Conservation (phyloP, 1,140 invertebrate genomes). For the Battus philenor region DNA sequence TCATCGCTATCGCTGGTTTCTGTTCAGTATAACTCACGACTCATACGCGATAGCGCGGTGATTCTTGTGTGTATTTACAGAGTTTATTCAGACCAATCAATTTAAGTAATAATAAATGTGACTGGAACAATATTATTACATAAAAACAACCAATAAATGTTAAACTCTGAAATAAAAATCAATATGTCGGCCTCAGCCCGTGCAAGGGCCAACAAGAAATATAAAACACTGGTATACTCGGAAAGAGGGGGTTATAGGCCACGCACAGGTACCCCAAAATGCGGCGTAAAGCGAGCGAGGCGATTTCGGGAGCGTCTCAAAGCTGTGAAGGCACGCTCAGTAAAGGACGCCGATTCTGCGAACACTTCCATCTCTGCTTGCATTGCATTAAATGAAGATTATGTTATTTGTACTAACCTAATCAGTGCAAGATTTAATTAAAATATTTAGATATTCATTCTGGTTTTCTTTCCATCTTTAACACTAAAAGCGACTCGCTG, state of each 20-base stretch:
- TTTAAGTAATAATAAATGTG: conserved; percentile 15
- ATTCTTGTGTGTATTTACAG: not conserved
- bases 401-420: too few relatives aligned
- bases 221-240: not conserved
- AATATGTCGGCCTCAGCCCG: conserved; percentile 16
- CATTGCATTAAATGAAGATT: too few relatives aligned
- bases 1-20: too few relatives aligned
- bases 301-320: conserved; percentile 12
- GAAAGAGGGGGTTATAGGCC: conserved; percentile 14
- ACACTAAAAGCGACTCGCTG: too few relatives aligned
- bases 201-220: conserved; percentile 14
- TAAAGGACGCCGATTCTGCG: too few relatives aligned
- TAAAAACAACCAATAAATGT: conserved; percentile 11
- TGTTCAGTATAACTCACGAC: not conserved
- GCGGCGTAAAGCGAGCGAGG: conserved; percentile 8
- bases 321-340: not conserved
- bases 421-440: too few relatives aligned
- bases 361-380: too few relatives aligned
- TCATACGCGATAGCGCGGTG: not conserved
- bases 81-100: conserved; percentile 11
- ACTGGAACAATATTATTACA: conserved; percentile 15
- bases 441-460: too few relatives aligned
- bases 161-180: conserved; percentile 9
- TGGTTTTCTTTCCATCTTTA: not conserved
- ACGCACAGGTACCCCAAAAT: conserved; percentile 15